These are phyloP conservation scores for Hormiphora californensis DNA, from an alignment of 37 sponge, comb jelly and placozoan genomes.

Conservation along the genomic window DNA sequence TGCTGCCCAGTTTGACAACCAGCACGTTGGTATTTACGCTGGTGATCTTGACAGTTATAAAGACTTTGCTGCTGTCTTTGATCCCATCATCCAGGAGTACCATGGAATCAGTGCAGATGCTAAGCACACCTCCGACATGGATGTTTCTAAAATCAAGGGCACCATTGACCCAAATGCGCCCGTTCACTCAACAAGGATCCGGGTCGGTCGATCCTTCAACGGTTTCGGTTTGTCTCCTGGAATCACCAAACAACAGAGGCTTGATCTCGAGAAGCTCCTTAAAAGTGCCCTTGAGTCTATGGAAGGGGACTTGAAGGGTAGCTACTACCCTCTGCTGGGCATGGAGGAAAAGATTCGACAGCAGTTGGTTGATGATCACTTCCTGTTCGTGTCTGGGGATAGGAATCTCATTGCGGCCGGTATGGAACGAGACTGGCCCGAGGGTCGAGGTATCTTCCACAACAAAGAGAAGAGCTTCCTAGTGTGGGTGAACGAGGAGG, in stretches of 20 bases:
- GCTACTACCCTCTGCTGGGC: constrained; percentile 59
- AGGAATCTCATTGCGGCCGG: constrained; percentile 46
- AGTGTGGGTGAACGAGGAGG: constrained; percentile 67
- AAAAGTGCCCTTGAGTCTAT: constrained; percentile 54
- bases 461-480: constrained; percentile 63
- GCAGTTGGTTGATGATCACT: constrained; percentile 52
- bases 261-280: constrained; percentile 57
- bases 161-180: constrained; percentile 59
- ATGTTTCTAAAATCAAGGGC: constrained; percentile 60
- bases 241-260: constrained; percentile 54
- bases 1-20: constrained; percentile 29
- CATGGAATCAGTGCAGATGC: constrained; percentile 63
- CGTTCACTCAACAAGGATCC: constrained; percentile 62
- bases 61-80: constrained; percentile 66
- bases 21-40: constrained; percentile 59
- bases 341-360: constrained; percentile 54
- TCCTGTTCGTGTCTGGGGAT: constrained; percentile 46
- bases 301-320: constrained; percentile 58
- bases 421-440: constrained; percentile 64
- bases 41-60: constrained; percentile 78
- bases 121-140: constrained; percentile 71
- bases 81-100: constrained; percentile 68
- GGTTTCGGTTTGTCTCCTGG: constrained; percentile 66
- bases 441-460: constrained; percentile 63
- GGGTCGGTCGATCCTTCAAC: constrained; percentile 64